A percentile compares a stretch with the other conserved stretches of the same genome.
Conservation (phyloP, 2,113 vertebrate species). For the Lampris incognitus region DNA sequence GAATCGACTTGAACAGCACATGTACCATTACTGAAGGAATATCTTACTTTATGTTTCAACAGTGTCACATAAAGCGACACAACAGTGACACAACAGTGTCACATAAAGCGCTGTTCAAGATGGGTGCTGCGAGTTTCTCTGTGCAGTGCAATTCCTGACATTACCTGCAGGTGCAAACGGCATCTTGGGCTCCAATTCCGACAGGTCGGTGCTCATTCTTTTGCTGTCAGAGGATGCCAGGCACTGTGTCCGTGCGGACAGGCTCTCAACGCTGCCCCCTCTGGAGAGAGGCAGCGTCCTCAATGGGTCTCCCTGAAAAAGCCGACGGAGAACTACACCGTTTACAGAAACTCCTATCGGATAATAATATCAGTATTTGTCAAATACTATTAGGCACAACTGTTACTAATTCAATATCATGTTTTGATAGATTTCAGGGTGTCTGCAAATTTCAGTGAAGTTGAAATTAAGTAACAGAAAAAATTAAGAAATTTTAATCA, state of each 20-base stretch:
- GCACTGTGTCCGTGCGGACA: slow-evolving; percentile 86
- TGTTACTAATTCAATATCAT: too few species aligned
- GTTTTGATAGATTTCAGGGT: too few species aligned
- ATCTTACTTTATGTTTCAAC: not conserved
- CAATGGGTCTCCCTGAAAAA: slow-evolving; percentile 87
- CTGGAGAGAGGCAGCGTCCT: slow-evolving; percentile 92
- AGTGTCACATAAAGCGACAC: not conserved
- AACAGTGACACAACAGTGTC: not conserved
- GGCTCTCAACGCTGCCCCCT: slow-evolving; percentile 94
- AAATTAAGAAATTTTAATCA: too few species aligned
- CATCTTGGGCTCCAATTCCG: slow-evolving; percentile 93
- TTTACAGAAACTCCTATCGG: too few species aligned
- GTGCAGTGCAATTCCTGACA: not conserved
- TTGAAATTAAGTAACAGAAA: too few species aligned
- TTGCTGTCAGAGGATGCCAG: slow-evolving; percentile 88
- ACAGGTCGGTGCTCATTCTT: slow-evolving; percentile 95
- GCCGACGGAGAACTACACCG: not conserved
- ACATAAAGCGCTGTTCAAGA: not conserved
- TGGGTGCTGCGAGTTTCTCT: not conserved
- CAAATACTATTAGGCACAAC: too few species aligned
- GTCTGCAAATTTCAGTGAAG: too few species aligned
- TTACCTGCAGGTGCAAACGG: slow-evolving; percentile 90
- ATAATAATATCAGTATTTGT: too few species aligned
- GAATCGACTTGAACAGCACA: not conserved
- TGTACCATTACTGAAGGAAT: slow-evolving; percentile 2